phyloP scores from a whole-genome alignment of 2,797 vertebrate species.

The Sibirionetta formosa region DNA sequence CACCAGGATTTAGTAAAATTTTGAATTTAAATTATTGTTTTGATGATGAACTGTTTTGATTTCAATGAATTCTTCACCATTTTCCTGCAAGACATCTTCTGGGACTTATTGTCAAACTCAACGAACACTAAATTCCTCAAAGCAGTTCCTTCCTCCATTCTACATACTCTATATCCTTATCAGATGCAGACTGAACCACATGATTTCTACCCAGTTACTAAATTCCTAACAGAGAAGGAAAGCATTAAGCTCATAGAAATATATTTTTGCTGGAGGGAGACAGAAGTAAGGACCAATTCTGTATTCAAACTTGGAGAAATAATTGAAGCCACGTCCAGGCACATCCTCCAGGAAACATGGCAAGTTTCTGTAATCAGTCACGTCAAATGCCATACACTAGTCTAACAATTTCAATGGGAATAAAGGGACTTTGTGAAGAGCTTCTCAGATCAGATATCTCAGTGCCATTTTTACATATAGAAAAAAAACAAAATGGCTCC shows the following conservation, averaged over 20 bases:
- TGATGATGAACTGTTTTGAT: not conserved
- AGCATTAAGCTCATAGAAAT: not conserved
- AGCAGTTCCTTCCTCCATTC: not conserved
- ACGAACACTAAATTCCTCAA: not conserved
- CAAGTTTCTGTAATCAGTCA: not conserved
- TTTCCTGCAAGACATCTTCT: not conserved
- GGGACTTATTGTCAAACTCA: not conserved
- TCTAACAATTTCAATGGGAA: not conserved
- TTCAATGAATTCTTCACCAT: not conserved
- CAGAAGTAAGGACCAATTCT: not conserved
- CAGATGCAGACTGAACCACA: not conserved
- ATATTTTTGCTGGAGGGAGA: not conserved
- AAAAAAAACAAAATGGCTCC: not conserved
- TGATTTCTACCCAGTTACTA: not conserved
- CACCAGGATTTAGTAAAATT: not conserved
- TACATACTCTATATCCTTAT: not conserved
- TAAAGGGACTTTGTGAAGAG: rapidly evolving
- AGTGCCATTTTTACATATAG: not conserved
- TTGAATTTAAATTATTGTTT: not conserved
- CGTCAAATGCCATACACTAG: not conserved
- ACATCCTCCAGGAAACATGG: rapidly evolving
- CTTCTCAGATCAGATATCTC: not conserved
- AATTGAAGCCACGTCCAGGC: not conserved
- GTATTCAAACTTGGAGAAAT: not conserved
- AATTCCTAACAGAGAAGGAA: not conserved